Conservation (phyloP, 1,140 invertebrate species). For the Solenopsis invicta region DNA sequence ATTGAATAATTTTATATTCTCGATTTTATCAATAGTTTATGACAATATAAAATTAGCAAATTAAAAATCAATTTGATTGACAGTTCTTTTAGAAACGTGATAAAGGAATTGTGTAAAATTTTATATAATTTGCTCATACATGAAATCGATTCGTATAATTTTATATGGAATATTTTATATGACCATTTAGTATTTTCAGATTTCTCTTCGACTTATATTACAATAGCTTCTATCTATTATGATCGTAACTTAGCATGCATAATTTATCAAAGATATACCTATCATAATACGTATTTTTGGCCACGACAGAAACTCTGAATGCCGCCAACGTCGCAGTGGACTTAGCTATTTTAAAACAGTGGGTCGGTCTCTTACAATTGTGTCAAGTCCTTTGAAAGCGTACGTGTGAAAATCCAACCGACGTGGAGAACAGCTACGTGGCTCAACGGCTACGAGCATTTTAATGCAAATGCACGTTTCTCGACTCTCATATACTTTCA, state of each 20-base stretch:
- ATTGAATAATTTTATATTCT: conserved; percentile 24
- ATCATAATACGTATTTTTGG: conserved; percentile 20
- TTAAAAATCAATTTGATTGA: neutral
- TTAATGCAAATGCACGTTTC: conserved; percentile 75
- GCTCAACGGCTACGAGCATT: conserved; percentile 63
- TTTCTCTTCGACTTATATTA: neutral
- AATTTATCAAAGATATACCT: conserved; percentile 45
- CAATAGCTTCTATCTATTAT: conserved; percentile 17
- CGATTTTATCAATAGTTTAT: neutral
- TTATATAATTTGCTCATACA: neutral
- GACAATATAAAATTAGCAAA: conserved; percentile 7
- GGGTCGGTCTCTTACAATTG: conserved; percentile 46
- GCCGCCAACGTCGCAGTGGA: conserved; percentile 1
- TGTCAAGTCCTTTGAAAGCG: conserved; percentile 9
- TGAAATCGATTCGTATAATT: neutral
- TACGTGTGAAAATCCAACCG: conserved; percentile 30
- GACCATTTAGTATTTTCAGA: neutral
- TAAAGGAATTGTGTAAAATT: neutral
- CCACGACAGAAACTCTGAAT: conserved; percentile 19
- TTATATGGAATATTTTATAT: conserved; percentile 20
- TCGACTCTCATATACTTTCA: conserved; percentile 37
- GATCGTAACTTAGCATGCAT: conserved; percentile 26
- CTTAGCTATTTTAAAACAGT: conserved; percentile 56
- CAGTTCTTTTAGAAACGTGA: neutral
- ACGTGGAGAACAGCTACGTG: conserved; percentile 55